A percentile compares a stretch with the other conserved stretches of the same genome.
Conservation (phyloP, 2,113 vertebrate species). For the Xenus cinereus region DNA sequence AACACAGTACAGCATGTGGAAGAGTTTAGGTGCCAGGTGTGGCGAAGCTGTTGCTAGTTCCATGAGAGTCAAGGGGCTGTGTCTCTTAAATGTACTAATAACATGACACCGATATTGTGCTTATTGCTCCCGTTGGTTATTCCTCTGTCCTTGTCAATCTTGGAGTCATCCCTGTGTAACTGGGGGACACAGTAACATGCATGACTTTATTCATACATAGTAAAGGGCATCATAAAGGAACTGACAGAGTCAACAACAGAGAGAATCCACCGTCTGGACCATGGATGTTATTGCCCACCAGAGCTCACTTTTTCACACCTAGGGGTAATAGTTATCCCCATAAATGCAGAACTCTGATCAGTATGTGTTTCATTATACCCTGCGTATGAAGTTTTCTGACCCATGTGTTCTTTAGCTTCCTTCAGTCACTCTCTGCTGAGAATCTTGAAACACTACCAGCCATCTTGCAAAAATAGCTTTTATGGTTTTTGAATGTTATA, state of each 20-base stretch:
- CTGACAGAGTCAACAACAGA: not conserved
- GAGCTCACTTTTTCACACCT: not conserved
- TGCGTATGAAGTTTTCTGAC: not conserved
- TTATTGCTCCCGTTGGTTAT: not conserved
- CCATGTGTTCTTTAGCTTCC: not conserved
- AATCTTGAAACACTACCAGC: not conserved
- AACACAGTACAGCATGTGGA: not conserved
- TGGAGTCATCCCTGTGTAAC: not conserved
- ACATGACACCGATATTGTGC: slow-evolving; percentile 3
- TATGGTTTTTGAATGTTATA: not conserved
- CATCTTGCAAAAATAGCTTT: not conserved
- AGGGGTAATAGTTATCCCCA: not conserved
- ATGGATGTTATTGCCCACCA: not conserved
- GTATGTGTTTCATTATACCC: not conserved
- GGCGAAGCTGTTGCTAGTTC: not conserved
- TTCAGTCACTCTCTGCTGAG: not conserved
- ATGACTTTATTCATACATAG: not conserved
- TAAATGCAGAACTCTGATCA: not conserved
- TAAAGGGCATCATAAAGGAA: not conserved
- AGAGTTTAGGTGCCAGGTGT: not conserved
- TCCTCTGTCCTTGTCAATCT: not conserved
- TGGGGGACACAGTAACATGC: not conserved
- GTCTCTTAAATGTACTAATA: slow-evolving; percentile 27
- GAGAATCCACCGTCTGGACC: not conserved
- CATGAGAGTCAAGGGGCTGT: not conserved